Conservation (phyloP, 2,797 vertebrate genomes). For the Chelmon rostratus region DNA sequence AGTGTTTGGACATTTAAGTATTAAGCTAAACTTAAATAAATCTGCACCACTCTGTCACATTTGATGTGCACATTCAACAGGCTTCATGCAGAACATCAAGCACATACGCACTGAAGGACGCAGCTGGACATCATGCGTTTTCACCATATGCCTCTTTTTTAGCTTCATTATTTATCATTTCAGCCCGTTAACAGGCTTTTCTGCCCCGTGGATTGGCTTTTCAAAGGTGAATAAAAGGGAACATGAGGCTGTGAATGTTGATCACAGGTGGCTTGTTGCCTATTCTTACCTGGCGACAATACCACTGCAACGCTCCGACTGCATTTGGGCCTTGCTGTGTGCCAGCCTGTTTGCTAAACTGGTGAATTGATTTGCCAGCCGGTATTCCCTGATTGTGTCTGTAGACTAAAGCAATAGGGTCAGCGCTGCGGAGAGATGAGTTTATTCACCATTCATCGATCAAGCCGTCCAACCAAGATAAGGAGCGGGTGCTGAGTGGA, state of each 20-base stretch:
- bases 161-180: background rate
- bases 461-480: constrained; percentile 68
- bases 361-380: constrained; percentile 63
- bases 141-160: background rate
- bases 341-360: constrained; percentile 53
- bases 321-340: constrained; percentile 11
- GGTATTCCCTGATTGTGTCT: constrained; percentile 73
- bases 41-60: background rate
- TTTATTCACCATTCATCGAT: constrained; percentile 83
- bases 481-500: constrained; percentile 69
- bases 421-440: constrained; percentile 77
- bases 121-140: background rate
- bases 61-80: background rate
- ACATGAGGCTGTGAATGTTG: constrained; percentile 9
- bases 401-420: constrained; percentile 67
- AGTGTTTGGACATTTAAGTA: background rate
- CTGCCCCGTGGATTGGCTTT: background rate
- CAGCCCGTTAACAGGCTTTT: fast-evolving
- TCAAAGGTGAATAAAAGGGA: background rate
- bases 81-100: background rate
- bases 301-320: background rate
- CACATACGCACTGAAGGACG: background rate
- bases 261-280: constrained; percentile 22
- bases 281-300: constrained; percentile 9
- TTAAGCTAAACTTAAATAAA: background rate